Evolutionary conservation across 35 echinoderm and acorn worm species (phyloP), one percentile per base, ranked within the genome.

Genomic region (Patiria miniata): DNA sequence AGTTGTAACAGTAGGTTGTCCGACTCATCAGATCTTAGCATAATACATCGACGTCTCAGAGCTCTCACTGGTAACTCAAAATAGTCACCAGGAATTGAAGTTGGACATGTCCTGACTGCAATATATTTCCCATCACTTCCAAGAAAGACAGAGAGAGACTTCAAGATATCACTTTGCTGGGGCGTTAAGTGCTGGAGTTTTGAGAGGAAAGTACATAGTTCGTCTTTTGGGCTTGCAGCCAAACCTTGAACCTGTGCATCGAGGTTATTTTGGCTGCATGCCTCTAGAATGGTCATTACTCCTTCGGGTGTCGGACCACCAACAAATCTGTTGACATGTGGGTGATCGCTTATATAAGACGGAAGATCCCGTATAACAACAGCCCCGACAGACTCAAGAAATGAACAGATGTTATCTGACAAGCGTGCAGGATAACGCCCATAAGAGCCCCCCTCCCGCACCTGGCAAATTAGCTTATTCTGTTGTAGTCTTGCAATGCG

Each of bases 321-420:
- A 15, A 60, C 37, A 30, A 60, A 60, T 58, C 12, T 84, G 30
- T 53, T 17, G 7, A 84, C 34, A 16, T 84, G 16, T 12, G 51
- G 10, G 39, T 84, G 55, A 14, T 12, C 5, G 6, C 8, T n/a
- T 61, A 84, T 19, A 19, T 19, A 84, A 34, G 29, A 2, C 9
- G 82, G 82, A 4, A 84, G 52, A 39, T 84, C 38, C 21, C 44
- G 18, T 58, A 84, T 16, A 58, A 84, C 82, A 58, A 61, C 36
- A 37, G 53, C 82, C 18, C 82, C 82, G 36, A 60, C 52, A 18
- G 28, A 58, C 57, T 84, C 82, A 18, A 84, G 82, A 39, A 60
- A 84, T 19, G 53, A 33, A 84, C 82, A 84, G 18, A 84, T 84
- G 19, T 18, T 36, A 19, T 58, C 53, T 14, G 82, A 36, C 33